A percentile compares a stretch with the other conserved stretches of the same genome.
Conservation (phyloP, 2,888 invertebrate species). For the Panorpa germanica region DNA sequence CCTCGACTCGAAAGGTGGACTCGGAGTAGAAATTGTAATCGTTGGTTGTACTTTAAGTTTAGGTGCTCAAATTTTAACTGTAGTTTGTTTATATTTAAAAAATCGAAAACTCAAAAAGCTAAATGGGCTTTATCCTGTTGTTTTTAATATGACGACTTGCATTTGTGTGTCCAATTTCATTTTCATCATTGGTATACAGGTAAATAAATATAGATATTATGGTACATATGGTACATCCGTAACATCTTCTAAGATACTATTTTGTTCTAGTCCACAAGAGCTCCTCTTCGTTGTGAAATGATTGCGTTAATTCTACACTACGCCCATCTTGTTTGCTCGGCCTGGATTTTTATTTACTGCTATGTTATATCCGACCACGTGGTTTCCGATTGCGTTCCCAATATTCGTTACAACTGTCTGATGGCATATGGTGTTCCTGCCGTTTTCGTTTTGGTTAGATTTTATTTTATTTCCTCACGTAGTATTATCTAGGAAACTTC, state of each 20-base stretch:
- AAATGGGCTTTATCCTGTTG: conserved; percentile 26
- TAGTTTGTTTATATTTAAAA: conserved; percentile 19
- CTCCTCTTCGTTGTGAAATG: conserved; percentile 39
- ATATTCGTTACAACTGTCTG: conserved; percentile 36
- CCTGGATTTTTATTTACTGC: conserved; percentile 49
- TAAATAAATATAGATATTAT: conserved; percentile 19
- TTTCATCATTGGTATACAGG: conserved; percentile 45
- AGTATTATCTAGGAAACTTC: neutral
- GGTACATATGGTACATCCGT: neutral
- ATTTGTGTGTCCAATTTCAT: conserved; percentile 38
- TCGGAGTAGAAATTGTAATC: conserved; percentile 28
- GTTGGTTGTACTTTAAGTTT: conserved; percentile 29
- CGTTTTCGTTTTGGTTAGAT: conserved; percentile 42
- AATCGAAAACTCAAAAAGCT: conserved; percentile 12
- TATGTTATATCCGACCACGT: conserved; percentile 38
- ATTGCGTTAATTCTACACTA: conserved; percentile 49
- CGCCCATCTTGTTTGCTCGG: conserved; percentile 44
- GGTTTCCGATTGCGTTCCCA: conserved; percentile 25
- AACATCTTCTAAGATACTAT: conserved; percentile 6
- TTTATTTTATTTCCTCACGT: conserved; percentile 7
- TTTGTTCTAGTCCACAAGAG: conserved; percentile 37
- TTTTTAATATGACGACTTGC: conserved; percentile 39
- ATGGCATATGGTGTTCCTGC: conserved; percentile 43
- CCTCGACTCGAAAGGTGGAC: conserved; percentile 28
- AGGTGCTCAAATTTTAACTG: conserved; percentile 28